Evolutionary conservation across 2,888 invertebrate species (phyloP).

Genomic region (Flexamia atlantica): DNA sequence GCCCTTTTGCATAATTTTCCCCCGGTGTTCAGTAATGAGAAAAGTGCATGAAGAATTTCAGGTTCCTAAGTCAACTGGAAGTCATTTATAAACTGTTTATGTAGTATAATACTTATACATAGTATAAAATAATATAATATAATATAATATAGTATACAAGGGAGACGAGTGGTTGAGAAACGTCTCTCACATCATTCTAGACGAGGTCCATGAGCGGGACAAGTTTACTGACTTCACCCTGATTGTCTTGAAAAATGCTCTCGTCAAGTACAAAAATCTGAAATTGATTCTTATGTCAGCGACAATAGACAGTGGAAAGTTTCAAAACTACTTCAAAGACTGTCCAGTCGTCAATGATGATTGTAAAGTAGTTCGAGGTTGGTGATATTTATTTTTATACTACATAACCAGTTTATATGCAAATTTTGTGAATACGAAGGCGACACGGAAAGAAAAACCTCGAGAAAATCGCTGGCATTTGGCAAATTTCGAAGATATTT

Average conservation of each 20-base stretch:
- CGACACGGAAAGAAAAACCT: too few species aligned
- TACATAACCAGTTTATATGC: too few species aligned
- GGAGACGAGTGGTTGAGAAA: constrained; percentile 83
- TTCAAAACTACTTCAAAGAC: constrained; percentile 89
- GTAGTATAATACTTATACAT: constrained; percentile 91
- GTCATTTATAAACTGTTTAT: too few species aligned
- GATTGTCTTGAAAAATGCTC: constrained; percentile 85
- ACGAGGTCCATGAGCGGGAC: constrained; percentile 98
- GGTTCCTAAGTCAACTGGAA: too few species aligned
- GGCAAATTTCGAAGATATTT: too few species aligned
- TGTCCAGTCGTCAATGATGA: not conserved
- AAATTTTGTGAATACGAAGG: too few species aligned
- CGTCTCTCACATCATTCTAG: constrained; percentile 92
- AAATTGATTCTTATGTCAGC: constrained; percentile 97
- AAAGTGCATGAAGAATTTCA: too few species aligned
- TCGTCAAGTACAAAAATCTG: constrained; percentile 83
- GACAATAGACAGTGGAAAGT: constrained; percentile 90
- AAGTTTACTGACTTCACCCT: constrained; percentile 95
- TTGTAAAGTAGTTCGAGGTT: not conserved
- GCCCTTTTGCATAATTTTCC: too few species aligned
- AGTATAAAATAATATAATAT: constrained; percentile 96
- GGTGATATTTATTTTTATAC: too few species aligned
- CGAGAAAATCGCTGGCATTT: too few species aligned
- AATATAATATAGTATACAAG: constrained; percentile 91
- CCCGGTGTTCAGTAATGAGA: too few species aligned